phyloP scores from a whole-genome alignment of 2,888 invertebrate genomes.

The Alsophila aescularia region DNA sequence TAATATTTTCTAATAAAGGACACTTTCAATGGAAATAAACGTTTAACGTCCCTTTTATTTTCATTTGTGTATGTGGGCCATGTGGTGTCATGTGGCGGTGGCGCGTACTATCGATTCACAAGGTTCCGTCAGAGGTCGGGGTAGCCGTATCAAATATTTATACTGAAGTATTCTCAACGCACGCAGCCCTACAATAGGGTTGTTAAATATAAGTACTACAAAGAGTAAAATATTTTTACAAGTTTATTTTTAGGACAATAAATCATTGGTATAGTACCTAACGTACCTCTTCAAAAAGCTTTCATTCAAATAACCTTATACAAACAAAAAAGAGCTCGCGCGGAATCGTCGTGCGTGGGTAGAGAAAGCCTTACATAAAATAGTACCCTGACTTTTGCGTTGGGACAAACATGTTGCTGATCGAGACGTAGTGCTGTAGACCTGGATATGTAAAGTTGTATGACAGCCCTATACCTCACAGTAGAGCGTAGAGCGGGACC shows the following conservation, averaged over 20 bases:
- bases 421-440: background rate
- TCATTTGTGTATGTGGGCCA: slow-evolving; percentile 30
- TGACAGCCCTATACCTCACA: slow-evolving; percentile 14
- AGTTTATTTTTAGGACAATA: background rate
- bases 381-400: background rate
- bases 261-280: no score
- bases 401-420: slow-evolving; percentile 8
- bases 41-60: slow-evolving; percentile 23
- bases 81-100: slow-evolving; percentile 50
- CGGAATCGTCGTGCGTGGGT: background rate
- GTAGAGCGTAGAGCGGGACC: slow-evolving; percentile 35
- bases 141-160: slow-evolving; percentile 68
- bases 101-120: slow-evolving; percentile 63
- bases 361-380: slow-evolving; percentile 4
- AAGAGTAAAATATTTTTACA: background rate
- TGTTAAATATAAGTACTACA: background rate
- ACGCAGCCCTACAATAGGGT: slow-evolving; percentile 38
- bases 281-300: no score
- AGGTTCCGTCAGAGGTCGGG: slow-evolving; percentile 45
- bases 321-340: background rate
- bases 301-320: background rate
- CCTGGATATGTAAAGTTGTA: slow-evolving; percentile 1
- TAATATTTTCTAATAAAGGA: slow-evolving; percentile 3
- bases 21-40: slow-evolving; percentile 15
- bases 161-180: slow-evolving; percentile 53